A percentile compares a stretch with the other conserved stretches of the same genome.
phyloP scores from a whole-genome alignment of 2,888 invertebrate genomes.

The Sphaeridia pumilis region DNA sequence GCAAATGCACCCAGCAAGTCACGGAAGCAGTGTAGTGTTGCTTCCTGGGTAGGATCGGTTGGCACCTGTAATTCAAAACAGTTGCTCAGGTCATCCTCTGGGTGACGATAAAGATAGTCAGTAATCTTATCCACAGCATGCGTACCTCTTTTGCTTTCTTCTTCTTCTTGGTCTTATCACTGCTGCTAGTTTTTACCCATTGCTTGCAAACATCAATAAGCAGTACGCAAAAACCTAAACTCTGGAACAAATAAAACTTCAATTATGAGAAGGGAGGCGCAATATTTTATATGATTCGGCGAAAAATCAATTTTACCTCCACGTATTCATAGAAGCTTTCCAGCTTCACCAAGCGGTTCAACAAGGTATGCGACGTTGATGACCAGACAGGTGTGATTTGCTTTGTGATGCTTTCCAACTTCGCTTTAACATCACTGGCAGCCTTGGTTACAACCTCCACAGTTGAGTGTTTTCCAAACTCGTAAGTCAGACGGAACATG shows the following conservation, averaged over 20 bases:
- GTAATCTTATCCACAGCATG: constrained; percentile 10
- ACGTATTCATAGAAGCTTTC: constrained; percentile 18
- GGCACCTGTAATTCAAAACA: too few species aligned
- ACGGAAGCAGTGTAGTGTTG: too few species aligned
- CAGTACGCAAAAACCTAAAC: constrained; percentile 19
- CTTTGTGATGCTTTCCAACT: constrained; percentile 1
- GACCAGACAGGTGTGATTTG: constrained; percentile 13
- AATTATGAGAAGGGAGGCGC: background rate
- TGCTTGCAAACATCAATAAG: constrained; percentile 18
- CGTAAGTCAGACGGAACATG: constrained; percentile 10
- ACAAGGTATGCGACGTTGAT: constrained; percentile 3
- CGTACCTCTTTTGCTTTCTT: constrained; percentile 20
- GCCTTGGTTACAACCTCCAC: background rate
- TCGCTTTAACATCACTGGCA: background rate
- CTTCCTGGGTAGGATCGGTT: too few species aligned
- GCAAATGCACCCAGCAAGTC: too few species aligned
- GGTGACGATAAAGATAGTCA: constrained; percentile 5
- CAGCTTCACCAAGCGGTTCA: constrained; percentile 13
- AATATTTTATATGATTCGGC: too few species aligned
- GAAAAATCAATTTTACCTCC: constrained; percentile 22
- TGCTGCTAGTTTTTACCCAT: constrained; percentile 10
- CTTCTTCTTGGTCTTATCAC: constrained; percentile 16
- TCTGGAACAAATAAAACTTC: constrained; percentile 10
- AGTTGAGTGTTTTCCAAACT: constrained; percentile 10
- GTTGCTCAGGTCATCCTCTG: too few species aligned